Evolutionary conservation across 1,140 invertebrate genomes (phyloP), one percentile per base, ranked within the genome.

Genomic region (Cydia amplana): DNA sequence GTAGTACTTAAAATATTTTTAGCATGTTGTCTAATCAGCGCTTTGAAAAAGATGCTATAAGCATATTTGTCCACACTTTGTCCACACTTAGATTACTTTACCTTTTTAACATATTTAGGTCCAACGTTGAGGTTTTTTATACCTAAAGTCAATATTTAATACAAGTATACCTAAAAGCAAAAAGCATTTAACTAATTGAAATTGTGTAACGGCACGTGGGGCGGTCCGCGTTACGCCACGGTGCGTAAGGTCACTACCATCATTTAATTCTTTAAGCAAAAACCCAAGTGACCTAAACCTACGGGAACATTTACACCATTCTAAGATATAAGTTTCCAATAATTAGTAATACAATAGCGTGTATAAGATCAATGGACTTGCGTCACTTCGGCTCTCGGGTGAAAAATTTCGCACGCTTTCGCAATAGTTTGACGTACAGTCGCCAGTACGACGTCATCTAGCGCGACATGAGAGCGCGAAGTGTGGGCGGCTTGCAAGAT

Each of bases 211-310:
- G 23, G 77, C 64, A 72, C 51, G 72, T 74, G 72, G 79, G 80
- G 81, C 83, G 25, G 46, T 80, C 88, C 89, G 84, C 84, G 87
- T 86, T 87, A 89, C 77, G 64, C 72, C 75, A 67, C 83, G 79
- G 85, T 89, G 87, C 87, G 87, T 90, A 89, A 91, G 90, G 87
- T 89, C 90, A 86, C 85, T 86, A 83, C 79, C 87, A 85, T 89
- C 84, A 85, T 88, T 82, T 85, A 83, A 89, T 89, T 90, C 88
- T 86, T 85, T 87, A 87, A 87, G 83, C 87, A 18, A 18, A 55
- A 55, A 18, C 16, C 51, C 20, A 60, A 23, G 20, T 12, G 55
- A 60, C 7, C 55, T 9, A 60, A 60, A 60, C 55, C 20, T 60
- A 60, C 55, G 63, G 55, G 18, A 73, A 55, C 12, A 49, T 55